These are phyloP conservation scores for Petaurus breviceps DNA, from an alignment of 2,113 vertebrate species.

Conservation along the genomic window DNA sequence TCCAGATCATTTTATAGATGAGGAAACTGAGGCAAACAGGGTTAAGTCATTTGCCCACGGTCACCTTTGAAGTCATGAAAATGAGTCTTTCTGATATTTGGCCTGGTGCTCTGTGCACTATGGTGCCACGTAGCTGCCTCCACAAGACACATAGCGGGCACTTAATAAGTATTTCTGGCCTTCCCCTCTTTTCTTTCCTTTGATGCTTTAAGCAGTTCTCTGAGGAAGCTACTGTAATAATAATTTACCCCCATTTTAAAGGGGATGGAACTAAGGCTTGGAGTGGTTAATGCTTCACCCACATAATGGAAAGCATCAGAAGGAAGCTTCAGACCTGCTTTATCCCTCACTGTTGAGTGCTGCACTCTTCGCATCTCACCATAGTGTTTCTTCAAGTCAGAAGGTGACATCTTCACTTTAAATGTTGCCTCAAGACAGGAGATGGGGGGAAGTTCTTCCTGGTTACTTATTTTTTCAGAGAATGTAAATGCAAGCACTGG, in stretches of 20 bases:
- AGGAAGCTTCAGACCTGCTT: neutral
- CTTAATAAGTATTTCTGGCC: neutral
- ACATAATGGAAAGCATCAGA: neutral
- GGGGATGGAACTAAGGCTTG: neutral
- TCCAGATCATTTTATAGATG: too few relatives aligned
- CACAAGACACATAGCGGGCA: neutral
- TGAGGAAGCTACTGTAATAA: neutral
- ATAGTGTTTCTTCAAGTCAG: neutral
- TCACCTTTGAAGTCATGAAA: too few relatives aligned
- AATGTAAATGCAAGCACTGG: neutral
- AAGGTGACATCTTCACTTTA: neutral
- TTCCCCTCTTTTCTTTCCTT: neutral
- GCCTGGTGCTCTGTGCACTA: too few relatives aligned
- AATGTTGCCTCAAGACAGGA: neutral
- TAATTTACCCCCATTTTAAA: neutral
- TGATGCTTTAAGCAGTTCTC: neutral
- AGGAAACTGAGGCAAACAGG: too few relatives aligned
- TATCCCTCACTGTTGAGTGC: neutral
- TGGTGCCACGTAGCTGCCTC: too few relatives aligned
- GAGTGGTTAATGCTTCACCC: neutral
- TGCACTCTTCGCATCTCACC: neutral
- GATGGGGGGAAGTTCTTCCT: neutral
- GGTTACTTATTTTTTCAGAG: neutral
- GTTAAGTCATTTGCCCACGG: too few relatives aligned
- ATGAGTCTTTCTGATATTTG: too few relatives aligned